Conservation (phyloP, 2,797 vertebrate species). For the Squalus acanthias region DNA sequence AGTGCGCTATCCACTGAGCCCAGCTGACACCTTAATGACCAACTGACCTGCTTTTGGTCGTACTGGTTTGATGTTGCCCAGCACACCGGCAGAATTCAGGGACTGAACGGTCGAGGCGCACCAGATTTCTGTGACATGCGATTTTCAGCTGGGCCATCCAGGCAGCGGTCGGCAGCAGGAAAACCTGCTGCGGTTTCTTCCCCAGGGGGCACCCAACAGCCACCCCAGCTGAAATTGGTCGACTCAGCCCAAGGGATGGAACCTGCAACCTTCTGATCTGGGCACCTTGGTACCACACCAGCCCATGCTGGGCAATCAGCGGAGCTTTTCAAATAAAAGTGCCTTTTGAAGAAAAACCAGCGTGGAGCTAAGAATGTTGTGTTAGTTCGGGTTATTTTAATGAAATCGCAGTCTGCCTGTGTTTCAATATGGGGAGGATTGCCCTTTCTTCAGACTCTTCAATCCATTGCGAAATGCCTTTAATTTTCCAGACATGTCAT, state of each 20-base stretch:
- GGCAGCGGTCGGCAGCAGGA: background rate
- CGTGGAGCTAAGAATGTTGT: background rate
- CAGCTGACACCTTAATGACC: background rate
- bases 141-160: background rate
- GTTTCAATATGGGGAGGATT: background rate
- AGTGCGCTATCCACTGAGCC: too few species aligned
- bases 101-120: background rate
- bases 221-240: background rate
- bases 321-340: background rate
- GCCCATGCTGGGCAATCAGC: background rate
- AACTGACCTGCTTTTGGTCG: background rate
- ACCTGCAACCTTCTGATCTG: background rate
- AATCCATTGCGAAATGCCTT: background rate
- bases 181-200: background rate
- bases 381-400: background rate
- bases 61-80: background rate
- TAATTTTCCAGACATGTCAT: background rate
- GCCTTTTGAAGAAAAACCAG: background rate
- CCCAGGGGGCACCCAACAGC: background rate
- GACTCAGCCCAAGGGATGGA: background rate
- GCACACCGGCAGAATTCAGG: background rate
- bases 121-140: background rate
- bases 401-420: background rate
- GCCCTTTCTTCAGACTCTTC: background rate
- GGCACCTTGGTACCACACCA: background rate